Base-by-base conservation (phyloP, 2,797 vertebrate genomes). In the Cryptoblepharus egeriae region DNA sequence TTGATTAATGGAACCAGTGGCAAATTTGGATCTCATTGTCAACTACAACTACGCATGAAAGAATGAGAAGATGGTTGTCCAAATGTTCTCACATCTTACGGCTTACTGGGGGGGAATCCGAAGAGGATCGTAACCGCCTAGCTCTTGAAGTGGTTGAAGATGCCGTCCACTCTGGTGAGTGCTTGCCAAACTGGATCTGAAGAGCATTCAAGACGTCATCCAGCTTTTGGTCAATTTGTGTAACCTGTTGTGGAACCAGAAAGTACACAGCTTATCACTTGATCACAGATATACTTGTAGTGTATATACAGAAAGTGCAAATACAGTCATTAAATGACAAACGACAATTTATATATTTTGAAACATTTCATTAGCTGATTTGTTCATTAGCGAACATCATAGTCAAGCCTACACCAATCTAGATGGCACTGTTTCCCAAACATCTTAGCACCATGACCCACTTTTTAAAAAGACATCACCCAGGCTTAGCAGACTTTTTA, bases 201-300 rank as follows among this genome's bases (percentile, higher is more conserved):
- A 93, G 93, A 0, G 0, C 65, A 52, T 74, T 86, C 89, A 93
- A 88, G 89, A 94, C 91, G 73, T 90, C 91, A 58, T 91, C 86
- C 28, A 93, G 82, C 90, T 93, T 94, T 84, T 92, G 93, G 77
- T 93, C 92, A 79, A 93, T 92, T 85, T 93, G 93, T 24, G 26
- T 3, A 65, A 93, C 90, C 92, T 94, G 88, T 91, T 75, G 69
- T 63, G 74, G 79, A 90, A 92, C 74, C 82, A 88, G 77, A 91
- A 89, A 91, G 61, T 45, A 80, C 70, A 85, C 0, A 0, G 45
- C 8, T 49, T 49, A 49, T 49, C 45, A 5, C 9, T 52, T 52
- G 49, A 16, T 52, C 49, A 52, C 13, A 52, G 3, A 45, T 39
- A 42, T 5, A 28, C 6, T 28, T 35, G 58, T 72, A 20, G 30